Evolutionary conservation across 64 coral and sea anemone genomes (phyloP).

Genomic region (Hydrozoanthus tunicans): DNA sequence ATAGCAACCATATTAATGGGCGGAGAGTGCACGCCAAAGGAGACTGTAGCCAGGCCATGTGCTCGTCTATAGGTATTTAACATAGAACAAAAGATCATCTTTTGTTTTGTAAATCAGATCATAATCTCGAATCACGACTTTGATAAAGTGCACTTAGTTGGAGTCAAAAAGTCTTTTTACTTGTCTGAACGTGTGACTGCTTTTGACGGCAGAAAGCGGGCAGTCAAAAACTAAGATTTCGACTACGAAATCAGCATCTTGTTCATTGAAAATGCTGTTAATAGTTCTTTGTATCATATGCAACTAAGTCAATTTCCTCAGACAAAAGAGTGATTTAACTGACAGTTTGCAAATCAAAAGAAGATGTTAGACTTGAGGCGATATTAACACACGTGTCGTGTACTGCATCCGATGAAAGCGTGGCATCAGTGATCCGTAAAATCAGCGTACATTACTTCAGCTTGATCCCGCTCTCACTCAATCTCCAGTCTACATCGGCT

Average conservation of each 20-base stretch:
- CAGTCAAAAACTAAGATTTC: neutral
- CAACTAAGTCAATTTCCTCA: conserved; percentile 14
- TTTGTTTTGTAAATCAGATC: conserved; percentile 56
- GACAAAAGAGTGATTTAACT: neutral
- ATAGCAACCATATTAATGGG: conserved; percentile 45
- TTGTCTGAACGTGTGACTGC: neutral
- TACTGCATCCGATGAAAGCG: neutral
- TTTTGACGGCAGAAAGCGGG: neutral
- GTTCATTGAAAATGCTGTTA: neutral
- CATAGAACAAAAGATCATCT: conserved; percentile 65
- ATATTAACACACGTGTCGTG: conserved; percentile 29
- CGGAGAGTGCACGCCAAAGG: neutral
- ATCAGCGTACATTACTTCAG: too few species aligned
- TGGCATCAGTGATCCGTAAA: conserved; percentile 61
- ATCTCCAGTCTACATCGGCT: neutral
- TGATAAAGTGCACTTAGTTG: conserved; percentile 13
- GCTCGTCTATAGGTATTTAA: conserved; percentile 58
- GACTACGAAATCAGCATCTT: neutral
- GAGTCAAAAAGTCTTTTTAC: conserved; percentile 37
- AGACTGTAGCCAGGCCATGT: conserved; percentile 49
- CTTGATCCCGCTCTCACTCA: too few species aligned
- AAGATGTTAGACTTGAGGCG: conserved; percentile 28
- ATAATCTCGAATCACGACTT: conserved; percentile 12
- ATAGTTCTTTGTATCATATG: neutral
- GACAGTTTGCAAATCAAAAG: conserved; percentile 11